These are phyloP conservation scores for Anticlea derivata DNA, from an alignment of 2,888 invertebrate species.

Conservation along the genomic window DNA sequence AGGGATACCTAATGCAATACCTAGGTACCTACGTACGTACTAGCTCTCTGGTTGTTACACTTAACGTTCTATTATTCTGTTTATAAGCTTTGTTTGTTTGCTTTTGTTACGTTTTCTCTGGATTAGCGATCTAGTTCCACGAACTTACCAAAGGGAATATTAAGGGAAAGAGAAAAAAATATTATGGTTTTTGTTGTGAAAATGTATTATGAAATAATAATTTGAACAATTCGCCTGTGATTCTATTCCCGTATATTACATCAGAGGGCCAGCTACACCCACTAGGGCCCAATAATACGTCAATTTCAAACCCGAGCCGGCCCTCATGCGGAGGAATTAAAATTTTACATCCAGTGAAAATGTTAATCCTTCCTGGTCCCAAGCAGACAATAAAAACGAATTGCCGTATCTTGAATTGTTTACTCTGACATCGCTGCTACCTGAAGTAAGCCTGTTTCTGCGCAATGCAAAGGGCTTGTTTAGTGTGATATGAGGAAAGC, in stretches of 20 bases:
- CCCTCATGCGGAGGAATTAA: slow-evolving; percentile 72
- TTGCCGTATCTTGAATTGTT: slow-evolving; percentile 73
- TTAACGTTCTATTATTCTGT: slow-evolving; percentile 42
- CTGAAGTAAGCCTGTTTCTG: slow-evolving; percentile 33
- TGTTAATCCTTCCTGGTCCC: slow-evolving; percentile 75
- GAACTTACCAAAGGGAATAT: too few relatives aligned
- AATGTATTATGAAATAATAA: slow-evolving; percentile 21
- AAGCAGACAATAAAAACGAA: slow-evolving; percentile 70
- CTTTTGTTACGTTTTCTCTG: slow-evolving; percentile 7
- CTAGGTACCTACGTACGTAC: too few relatives aligned
- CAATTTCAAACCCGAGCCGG: slow-evolving; percentile 62
- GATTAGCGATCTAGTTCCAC: too few relatives aligned
- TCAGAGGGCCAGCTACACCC: slow-evolving; percentile 39
- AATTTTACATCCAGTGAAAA: slow-evolving; percentile 77
- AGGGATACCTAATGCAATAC: slow-evolving; percentile 78
- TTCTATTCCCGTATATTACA: slow-evolving; percentile 38
- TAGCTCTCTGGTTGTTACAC: slow-evolving; percentile 55
- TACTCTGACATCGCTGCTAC: slow-evolving; percentile 45
- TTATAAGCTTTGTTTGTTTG: slow-evolving; percentile 28
- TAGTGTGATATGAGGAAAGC: not conserved
- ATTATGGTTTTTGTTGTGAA: too few relatives aligned
- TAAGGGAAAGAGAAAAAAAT: too few relatives aligned
- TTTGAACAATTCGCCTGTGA: slow-evolving; percentile 36
- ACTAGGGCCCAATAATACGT: slow-evolving; percentile 71
- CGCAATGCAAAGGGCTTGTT: slow-evolving; percentile 16